A percentile compares a stretch with the other conserved stretches of the same genome.
Conservation (phyloP, 2,797 vertebrate genomes). For the Pangasius krempfi region DNA sequence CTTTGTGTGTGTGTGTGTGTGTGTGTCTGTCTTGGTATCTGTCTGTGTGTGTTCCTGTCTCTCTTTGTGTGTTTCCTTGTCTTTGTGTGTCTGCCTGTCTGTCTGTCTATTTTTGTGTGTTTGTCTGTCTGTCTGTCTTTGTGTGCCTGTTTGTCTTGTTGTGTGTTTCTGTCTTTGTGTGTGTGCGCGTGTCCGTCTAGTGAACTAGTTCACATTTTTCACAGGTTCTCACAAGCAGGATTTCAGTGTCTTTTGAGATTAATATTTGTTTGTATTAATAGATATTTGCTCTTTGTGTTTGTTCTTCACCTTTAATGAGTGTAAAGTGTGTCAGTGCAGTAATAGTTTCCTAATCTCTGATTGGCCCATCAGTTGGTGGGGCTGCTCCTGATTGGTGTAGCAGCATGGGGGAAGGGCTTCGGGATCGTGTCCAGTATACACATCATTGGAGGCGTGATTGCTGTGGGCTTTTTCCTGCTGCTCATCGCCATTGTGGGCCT, state of each 20-base stretch:
- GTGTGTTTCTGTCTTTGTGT: too few species aligned
- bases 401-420: conserved; percentile 90
- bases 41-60: not conserved
- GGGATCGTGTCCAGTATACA: conserved; percentile 90
- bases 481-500: conserved; percentile 90
- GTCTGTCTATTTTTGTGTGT: too few species aligned
- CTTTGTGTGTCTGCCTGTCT: not conserved
- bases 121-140: not conserved
- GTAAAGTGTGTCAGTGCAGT: not conserved
- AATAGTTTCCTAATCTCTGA: conserved; percentile 42
- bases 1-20: not conserved
- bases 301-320: not conserved
- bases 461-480: conserved; percentile 90
- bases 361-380: conserved; percentile 82
- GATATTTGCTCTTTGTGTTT: not conserved
- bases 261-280: not conserved
- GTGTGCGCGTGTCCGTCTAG: not conserved
- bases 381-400: conserved; percentile 88
- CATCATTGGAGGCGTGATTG: conserved; percentile 93
- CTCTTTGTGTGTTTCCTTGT: too few species aligned
- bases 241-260: not conserved
- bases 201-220: not conserved
- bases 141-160: not conserved
- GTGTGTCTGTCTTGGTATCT: not conserved
- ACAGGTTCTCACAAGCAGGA: too few species aligned